A percentile compares a stretch with the other conserved stretches of the same genome.
Evolutionary conservation across 2,797 vertebrate species (phyloP).

Genomic region (Otolemur crassicaudatus): DNA sequence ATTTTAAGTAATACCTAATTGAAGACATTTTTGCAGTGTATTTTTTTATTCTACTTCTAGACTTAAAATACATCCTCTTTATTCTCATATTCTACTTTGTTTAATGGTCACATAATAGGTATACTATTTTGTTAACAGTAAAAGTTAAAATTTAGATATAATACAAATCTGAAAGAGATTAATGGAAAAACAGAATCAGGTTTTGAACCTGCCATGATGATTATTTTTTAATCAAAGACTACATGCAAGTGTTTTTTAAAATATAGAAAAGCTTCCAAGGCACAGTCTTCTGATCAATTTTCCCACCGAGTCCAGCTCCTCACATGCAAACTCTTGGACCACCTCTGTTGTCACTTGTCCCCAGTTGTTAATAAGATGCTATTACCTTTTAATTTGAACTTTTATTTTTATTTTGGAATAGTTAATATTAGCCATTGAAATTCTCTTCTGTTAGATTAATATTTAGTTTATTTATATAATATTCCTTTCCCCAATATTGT

Average conservation of each 20-base stretch:
- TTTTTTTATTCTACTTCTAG: constrained; percentile 15
- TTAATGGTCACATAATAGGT: not conserved
- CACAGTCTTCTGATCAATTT: not conserved
- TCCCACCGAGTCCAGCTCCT: not conserved
- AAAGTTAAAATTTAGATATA: constrained; percentile 34
- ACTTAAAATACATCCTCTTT: not conserved
- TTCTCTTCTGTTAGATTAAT: not conserved
- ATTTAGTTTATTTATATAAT: not conserved
- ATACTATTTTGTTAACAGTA: not conserved
- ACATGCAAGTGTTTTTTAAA: not conserved
- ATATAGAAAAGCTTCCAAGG: not conserved
- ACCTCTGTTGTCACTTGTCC: not conserved
- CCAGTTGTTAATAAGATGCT: not conserved
- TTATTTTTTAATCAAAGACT: constrained; percentile 20
- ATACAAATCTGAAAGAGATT: not conserved
- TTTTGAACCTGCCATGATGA: not conserved
- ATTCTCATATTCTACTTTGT: not conserved
- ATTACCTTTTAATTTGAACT: not conserved
- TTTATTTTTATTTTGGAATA: constrained; percentile 6
- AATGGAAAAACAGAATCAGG: not conserved
- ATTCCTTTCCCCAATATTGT: not conserved
- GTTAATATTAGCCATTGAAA: not conserved
- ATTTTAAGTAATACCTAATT: not conserved
- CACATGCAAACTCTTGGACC: not conserved
- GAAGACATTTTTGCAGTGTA: not conserved